These are phyloP conservation scores for Thinocorus orbignyianus DNA, from an alignment of 2,113 vertebrate species.

Conservation along the genomic window DNA sequence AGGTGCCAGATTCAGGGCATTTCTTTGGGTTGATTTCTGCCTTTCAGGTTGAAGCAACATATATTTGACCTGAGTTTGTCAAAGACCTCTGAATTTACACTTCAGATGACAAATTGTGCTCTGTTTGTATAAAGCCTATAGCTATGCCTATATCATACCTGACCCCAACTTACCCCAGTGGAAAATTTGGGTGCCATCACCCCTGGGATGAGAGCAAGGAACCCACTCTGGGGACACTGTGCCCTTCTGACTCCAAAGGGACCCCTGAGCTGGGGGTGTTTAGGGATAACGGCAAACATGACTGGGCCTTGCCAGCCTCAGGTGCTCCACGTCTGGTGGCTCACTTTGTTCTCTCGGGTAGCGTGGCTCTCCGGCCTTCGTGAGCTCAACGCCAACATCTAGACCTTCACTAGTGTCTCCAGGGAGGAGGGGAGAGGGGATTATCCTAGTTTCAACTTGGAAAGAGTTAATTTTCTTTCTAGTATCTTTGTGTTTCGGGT, in stretches of 20 bases:
- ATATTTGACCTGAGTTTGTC: neutral
- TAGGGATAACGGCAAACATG: neutral
- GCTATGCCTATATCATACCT: neutral
- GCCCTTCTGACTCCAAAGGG: neutral
- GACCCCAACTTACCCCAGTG: neutral
- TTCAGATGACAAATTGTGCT: neutral
- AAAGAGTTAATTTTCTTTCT: neutral
- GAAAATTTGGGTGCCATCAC: neutral
- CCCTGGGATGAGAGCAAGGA: neutral
- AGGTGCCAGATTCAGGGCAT: conserved; percentile 13
- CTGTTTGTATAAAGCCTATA: accelerated
- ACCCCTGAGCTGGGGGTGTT: neutral
- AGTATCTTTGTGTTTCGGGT: neutral
- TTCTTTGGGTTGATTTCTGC: neutral
- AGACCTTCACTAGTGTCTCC: accelerated
- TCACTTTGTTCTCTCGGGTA: accelerated
- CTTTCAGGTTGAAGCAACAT: neutral
- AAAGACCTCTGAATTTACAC: neutral
- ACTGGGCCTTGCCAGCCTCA: neutral
- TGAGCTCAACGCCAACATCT: neutral
- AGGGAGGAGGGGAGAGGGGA: neutral
- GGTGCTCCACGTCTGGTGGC: neutral
- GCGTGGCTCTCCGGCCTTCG: accelerated
- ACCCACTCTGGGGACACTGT: neutral
- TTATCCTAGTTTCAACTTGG: neutral